phyloP scores from a whole-genome alignment of 2,888 invertebrate genomes.

The Hololepta plana region DNA sequence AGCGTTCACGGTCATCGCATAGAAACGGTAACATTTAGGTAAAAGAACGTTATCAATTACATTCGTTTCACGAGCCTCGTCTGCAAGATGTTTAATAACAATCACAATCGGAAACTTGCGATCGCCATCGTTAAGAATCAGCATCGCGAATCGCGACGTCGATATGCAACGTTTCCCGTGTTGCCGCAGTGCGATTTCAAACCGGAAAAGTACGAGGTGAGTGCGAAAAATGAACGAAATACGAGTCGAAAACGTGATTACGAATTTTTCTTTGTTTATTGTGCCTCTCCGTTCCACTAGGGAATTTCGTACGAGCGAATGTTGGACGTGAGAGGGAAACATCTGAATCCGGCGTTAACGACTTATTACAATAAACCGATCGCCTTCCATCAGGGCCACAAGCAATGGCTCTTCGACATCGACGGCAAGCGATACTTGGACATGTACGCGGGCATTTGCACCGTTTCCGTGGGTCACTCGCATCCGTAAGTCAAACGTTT shows the following conservation, averaged over 20 bases:
- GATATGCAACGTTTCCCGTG: slow-evolving; percentile 7
- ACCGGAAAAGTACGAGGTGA: slow-evolving; percentile 22
- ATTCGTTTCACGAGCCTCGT: too few relatives aligned
- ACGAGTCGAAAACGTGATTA: not conserved
- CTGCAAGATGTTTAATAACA: too few relatives aligned
- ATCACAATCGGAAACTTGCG: too few relatives aligned
- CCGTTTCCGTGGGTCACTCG: slow-evolving; percentile 92
- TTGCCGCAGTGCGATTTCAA: slow-evolving; percentile 20
- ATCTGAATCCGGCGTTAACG: slow-evolving; percentile 52
- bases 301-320: slow-evolving; percentile 44
- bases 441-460: slow-evolving; percentile 92
- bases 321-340: slow-evolving; percentile 35
- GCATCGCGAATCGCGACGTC: too few relatives aligned
- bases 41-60: too few relatives aligned
- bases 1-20: too few relatives aligned
- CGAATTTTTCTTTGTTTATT: slow-evolving; percentile 4
- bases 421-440: slow-evolving; percentile 79
- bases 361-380: slow-evolving; percentile 70
- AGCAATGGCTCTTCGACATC: slow-evolving; percentile 87
- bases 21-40: too few relatives aligned
- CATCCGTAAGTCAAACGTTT: slow-evolving; percentile 64
- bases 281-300: slow-evolving; percentile 19
- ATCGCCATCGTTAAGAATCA: too few relatives aligned
- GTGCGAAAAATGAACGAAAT: slow-evolving; percentile 6
- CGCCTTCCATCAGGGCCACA: slow-evolving; percentile 67